Base-by-base conservation (phyloP, 2,797 vertebrate genomes). In the Chlorospingus semifuscus region DNA sequence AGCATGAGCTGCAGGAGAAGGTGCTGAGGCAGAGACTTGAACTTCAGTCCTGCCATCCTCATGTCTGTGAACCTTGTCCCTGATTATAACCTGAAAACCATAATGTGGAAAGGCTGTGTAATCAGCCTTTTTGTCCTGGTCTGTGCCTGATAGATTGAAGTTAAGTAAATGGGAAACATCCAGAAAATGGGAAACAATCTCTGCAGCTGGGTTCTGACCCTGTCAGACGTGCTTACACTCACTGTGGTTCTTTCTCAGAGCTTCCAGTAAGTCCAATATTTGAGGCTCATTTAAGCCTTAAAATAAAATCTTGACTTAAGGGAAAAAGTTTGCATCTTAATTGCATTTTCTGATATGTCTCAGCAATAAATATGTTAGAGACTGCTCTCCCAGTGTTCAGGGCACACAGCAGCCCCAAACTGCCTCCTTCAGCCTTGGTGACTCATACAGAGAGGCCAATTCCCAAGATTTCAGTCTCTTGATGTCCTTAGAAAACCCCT, bases 401-500 rank as follows among this genome's bases (percentile, higher is more conserved):
- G 79, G 56, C 41, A 82, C 63, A 60, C 55, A 77, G 12, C 21
- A 49, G 52, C 41, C 20, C 44, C 66, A 76, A 12, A 82, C 37
- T 75, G 46, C 68, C 77, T 90, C 46, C n/a, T 84, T 79, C 80
- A 64, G 79, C 80, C 59, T 84, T 11, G 7, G 50, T 91, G 89
- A 92, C 61, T 93, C 78, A 86, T 0, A 3, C 13, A n/a, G 57
- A 83, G 26, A 66, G 32, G 78, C 83, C 85, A 87, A 8, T 91
- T 96, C 37, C 76, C 32, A 61, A 72, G 81, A 90, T 63, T 87
- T 70, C 61, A 68, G 27, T 24, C 42, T 88, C 77, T 57, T 84
- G 26, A 61, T 89, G 90, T 68, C 84, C 71, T 95, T 59, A 74
- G 84, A 93, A 94, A 70, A 27, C 60, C 64, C 50, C 82, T 91